Evolutionary conservation across 1,140 invertebrate species (phyloP), one percentile per base, ranked within the genome.

Genomic region (Zaprionus ornatus): DNA sequence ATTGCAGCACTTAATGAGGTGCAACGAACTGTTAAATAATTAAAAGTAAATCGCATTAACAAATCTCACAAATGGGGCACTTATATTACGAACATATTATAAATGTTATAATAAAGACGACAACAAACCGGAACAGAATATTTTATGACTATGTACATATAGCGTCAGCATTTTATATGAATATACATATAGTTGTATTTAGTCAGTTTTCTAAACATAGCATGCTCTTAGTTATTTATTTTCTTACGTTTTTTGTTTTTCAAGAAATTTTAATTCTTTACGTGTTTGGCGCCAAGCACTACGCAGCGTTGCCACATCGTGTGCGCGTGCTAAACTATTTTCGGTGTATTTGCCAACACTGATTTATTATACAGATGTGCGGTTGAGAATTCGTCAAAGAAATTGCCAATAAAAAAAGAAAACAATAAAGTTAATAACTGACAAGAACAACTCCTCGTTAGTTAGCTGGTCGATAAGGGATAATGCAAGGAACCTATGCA

Each of bases 1-100:
- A 54, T 74, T 74, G 50, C 29, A 54, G 80, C 77, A 48, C 52
- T 84, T 81, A 84, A 84, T 84, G 74, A 64, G 57, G 72, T 66
- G 48, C 59, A 83, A 74, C 60, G 80, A 74, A 75, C 80, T 71
- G 57, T 23, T 74, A 48, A n/a, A 4, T 32, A 42, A 60, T 45
- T 10, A 25, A 0, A 25, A 48, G 25, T 9, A 32, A 32, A 25
- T 19, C 15, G n/a, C 15, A 27, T 27, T 17, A 5, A 9, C 15
- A 10, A 45, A 17, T 45, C 40, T 9, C n/a, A 6, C n/a, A 45
- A 45, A 40, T 6, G 15, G 15, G 19, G 2, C n/a, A 42, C 40
- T 17, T 45, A 17, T 45, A 45, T 17, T 45, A 32, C 29, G 6
- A n/a, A 17, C 40, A 4, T 45, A 40, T 5, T 40, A n/a, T 40